These are phyloP conservation scores for Sturnus vulgaris DNA, from an alignment of 2,113 vertebrate species.

Conservation along the genomic window DNA sequence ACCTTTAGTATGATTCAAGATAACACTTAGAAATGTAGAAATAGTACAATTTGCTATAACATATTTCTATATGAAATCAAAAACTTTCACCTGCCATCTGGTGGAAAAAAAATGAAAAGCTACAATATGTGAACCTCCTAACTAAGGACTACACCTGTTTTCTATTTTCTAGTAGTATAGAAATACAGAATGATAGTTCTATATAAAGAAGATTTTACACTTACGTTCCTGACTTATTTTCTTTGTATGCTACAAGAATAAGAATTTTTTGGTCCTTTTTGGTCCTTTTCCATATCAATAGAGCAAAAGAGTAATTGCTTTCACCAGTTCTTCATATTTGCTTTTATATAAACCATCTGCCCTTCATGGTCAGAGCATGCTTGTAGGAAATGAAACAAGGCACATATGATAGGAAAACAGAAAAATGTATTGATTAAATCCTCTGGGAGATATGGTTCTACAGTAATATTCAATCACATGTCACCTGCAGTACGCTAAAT, in stretches of 20 bases:
- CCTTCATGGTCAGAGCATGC: not conserved
- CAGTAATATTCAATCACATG: not conserved
- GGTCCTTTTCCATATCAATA: not conserved
- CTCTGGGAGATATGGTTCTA: not conserved
- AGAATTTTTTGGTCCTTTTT: not conserved
- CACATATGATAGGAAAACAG: not conserved
- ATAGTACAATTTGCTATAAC: not conserved
- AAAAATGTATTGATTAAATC: constrained; percentile 10
- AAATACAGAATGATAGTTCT: not conserved
- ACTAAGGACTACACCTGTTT: not conserved
- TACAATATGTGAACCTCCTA: not conserved
- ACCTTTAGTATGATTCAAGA: not conserved
- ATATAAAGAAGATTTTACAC: not conserved
- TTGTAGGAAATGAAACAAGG: not conserved
- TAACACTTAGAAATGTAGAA: not conserved
- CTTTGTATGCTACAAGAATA: too few species aligned
- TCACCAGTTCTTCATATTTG: not conserved
- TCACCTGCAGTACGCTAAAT: not conserved
- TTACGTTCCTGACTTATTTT: not conserved
- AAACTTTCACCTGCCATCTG: constrained; percentile 59
- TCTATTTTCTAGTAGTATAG: not conserved
- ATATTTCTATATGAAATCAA: not conserved
- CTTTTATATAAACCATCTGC: not conserved
- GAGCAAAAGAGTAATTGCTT: not conserved
- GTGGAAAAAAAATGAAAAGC: constrained; percentile 16